A percentile compares a stretch with the other conserved stretches of the same genome.
These are phyloP conservation scores for Falcaria lacertinaria DNA, from an alignment of 2,888 invertebrate species.

Conservation along the genomic window DNA sequence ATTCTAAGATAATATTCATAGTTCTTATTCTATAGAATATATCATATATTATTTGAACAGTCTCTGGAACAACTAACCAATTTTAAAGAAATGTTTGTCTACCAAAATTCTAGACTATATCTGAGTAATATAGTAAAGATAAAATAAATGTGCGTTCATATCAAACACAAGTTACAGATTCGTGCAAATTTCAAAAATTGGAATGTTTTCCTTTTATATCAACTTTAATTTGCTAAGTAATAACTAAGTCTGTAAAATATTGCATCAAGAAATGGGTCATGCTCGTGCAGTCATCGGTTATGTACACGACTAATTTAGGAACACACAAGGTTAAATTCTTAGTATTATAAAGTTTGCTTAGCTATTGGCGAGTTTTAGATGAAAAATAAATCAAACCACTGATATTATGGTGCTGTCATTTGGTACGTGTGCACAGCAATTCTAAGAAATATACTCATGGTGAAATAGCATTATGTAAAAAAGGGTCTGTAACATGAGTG, in stretches of 20 bases:
- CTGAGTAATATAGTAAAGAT: no score
- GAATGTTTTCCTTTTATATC: not conserved
- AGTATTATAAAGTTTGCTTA: not conserved
- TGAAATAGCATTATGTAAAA: no score
- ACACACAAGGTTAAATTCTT: not conserved
- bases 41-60: no score
- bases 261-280: constrained; percentile 3
- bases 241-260: not conserved
- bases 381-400: not conserved
- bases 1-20: no score
- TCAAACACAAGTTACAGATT: not conserved
- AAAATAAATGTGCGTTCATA: not conserved
- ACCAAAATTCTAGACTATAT: no score
- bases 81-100: no score
- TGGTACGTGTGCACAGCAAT: not conserved
- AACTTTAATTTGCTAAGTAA: not conserved
- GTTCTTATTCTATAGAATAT: no score
- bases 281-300: not conserved
- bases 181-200: not conserved
- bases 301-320: not conserved
- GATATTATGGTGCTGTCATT: not conserved
- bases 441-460: not conserved
- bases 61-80: no score
- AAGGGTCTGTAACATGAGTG: no score
- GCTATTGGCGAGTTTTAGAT: not conserved